These are phyloP conservation scores for Leguminivora glycinivorella DNA, from an alignment of 1,140 invertebrate genomes.

Conservation along the genomic window DNA sequence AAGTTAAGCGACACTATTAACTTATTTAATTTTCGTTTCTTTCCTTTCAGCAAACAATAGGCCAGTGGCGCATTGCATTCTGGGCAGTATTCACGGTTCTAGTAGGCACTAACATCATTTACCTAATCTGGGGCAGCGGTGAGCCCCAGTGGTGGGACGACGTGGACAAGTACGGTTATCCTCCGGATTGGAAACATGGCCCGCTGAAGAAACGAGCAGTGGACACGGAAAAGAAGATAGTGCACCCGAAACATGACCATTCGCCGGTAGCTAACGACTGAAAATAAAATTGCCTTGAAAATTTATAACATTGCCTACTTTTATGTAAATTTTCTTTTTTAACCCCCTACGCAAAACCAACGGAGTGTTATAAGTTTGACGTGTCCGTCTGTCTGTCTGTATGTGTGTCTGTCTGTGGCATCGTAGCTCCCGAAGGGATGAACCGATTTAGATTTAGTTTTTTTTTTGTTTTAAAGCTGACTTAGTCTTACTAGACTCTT, in stretches of 20 bases:
- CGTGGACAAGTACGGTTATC: conserved; percentile 69
- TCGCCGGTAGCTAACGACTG: conserved; percentile 56
- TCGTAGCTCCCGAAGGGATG: too few species aligned
- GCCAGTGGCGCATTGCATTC: conserved; percentile 84
- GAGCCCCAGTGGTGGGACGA: conserved; percentile 86
- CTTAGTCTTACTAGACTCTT: too few species aligned
- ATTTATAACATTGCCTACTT: too few species aligned
- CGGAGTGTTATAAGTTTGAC: too few species aligned
- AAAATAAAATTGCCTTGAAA: too few species aligned
- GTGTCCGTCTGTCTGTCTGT: too few species aligned
- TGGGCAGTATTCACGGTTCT: conserved; percentile 79
- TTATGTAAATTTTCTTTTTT: too few species aligned
- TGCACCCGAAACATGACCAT: conserved; percentile 68
- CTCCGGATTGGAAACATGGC: conserved; percentile 63
- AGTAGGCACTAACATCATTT: conserved; percentile 85
- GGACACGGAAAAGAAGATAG: conserved; percentile 60
- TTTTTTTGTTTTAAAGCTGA: too few species aligned
- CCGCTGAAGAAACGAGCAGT: conserved; percentile 49
- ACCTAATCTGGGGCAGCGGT: conserved; percentile 84
- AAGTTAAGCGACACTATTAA: too few species aligned
- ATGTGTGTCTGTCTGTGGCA: too few species aligned
- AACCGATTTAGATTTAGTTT: too few species aligned
- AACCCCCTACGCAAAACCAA: too few species aligned
- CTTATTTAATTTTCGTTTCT: neutral
- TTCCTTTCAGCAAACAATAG: conserved; percentile 83